A percentile compares a stretch with the other conserved stretches of the same genome.
Evolutionary conservation across 2,888 invertebrate species (phyloP).

Genomic region (Aphidoletes aphidimyza): DNA sequence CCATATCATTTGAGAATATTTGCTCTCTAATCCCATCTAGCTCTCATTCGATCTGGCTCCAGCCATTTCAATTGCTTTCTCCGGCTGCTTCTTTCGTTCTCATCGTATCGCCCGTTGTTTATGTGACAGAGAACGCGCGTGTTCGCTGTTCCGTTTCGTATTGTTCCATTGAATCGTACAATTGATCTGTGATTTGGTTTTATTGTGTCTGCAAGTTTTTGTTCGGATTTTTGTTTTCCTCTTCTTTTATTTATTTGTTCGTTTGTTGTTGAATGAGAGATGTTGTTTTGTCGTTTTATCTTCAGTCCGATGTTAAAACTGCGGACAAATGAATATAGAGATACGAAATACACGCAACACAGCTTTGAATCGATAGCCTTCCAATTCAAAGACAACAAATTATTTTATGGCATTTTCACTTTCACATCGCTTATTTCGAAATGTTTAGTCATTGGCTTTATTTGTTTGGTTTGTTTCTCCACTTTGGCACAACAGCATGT

Average conservation of each 20-base stretch:
- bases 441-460: slow-evolving; percentile 36
- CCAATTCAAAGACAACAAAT: slow-evolving; percentile 29
- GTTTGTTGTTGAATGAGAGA: no score
- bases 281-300: not conserved
- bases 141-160: not conserved
- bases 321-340: no score
- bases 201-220: slow-evolving; percentile 45
- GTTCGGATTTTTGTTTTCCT: not conserved
- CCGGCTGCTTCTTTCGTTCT: not conserved
- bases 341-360: no score
- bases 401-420: slow-evolving; percentile 45
- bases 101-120: no score
- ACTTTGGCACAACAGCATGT: not conserved
- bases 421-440: slow-evolving; percentile 24
- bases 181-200: slow-evolving; percentile 43
- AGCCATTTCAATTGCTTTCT: not conserved
- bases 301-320: no score
- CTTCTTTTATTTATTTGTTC: not conserved
- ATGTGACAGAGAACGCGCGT: not conserved
- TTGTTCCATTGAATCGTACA: slow-evolving; percentile 35
- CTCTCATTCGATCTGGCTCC: not conserved
- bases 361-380: not conserved
- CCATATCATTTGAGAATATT: slow-evolving; percentile 52
- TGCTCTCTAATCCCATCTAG: not conserved
- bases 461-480: not conserved